phyloP scores from a whole-genome alignment of 30 jellyfish, hydroid and myxozoan genomes.

The Cassiopea andromeda region DNA sequence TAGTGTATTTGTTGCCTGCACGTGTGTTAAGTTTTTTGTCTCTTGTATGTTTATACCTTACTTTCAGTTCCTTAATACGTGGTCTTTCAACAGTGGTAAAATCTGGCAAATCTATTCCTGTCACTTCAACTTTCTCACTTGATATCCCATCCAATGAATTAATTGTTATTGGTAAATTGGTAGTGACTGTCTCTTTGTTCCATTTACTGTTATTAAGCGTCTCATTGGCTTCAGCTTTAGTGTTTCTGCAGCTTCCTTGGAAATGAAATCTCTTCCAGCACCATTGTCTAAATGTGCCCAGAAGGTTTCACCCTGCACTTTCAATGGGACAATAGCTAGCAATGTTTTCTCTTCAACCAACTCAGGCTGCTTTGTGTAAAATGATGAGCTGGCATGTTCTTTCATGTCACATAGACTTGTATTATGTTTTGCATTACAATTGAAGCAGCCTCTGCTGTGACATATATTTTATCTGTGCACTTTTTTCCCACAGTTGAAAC shows the following conservation, averaged over 20 bases:
- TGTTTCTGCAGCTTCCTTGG: conserved; percentile 52
- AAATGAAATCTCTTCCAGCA: conserved; percentile 58
- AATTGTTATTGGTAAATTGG: conserved; percentile 49
- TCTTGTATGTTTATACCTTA: conserved; percentile 58
- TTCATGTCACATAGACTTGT: conserved; percentile 61
- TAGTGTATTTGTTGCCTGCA: conserved; percentile 30
- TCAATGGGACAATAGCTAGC: conserved; percentile 47
- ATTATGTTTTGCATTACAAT: conserved; percentile 42
- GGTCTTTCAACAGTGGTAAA: conserved; percentile 65
- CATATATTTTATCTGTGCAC: conserved; percentile 48
- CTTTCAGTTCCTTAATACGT: conserved; percentile 46
- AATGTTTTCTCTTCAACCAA: conserved; percentile 33
- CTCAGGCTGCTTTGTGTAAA: conserved; percentile 24
- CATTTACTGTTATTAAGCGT: conserved; percentile 34
- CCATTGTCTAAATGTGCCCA: conserved; percentile 68
- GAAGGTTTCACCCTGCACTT: conserved; percentile 33
- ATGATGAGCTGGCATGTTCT: conserved; percentile 23
- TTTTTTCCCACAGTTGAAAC: conserved; percentile 51
- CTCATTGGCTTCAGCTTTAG: conserved; percentile 24
- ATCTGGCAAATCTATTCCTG: conserved; percentile 57
- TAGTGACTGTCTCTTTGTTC: conserved; percentile 44
- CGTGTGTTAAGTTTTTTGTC: conserved; percentile 37
- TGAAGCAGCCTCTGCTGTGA: conserved; percentile 54
- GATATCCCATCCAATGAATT: conserved; percentile 50
- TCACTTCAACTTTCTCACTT: conserved; percentile 59